Percentiles rank a stretch among this genome's conserved stretches.
Evolutionary conservation across 2,888 invertebrate species (phyloP).

Genomic region (Amblyjoppa fuscipennis): DNA sequence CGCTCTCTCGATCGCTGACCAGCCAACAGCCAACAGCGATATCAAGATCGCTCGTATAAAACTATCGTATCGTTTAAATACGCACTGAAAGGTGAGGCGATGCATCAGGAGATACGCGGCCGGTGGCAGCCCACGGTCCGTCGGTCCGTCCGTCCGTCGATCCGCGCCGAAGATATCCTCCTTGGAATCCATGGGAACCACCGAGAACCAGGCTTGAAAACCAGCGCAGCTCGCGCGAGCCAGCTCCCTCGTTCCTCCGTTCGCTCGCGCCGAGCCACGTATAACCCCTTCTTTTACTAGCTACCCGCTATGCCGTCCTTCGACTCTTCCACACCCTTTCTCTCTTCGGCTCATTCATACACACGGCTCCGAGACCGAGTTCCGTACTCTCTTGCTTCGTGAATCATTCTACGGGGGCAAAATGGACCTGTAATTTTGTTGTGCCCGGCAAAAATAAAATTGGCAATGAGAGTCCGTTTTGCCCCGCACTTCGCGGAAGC

Average conservation of each 20-base stretch:
- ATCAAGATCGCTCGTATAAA: conserved; percentile 85
- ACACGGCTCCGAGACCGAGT: conserved; percentile 33
- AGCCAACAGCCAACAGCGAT: conserved; percentile 71
- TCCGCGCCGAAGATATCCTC: conserved; percentile 84
- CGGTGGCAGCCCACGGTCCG: conserved; percentile 83
- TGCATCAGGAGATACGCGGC: conserved; percentile 85
- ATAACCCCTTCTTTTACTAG: conserved; percentile 64
- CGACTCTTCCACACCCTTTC: conserved; percentile 53
- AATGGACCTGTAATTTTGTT: no score
- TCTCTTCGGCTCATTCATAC: conserved; percentile 55
- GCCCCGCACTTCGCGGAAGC: no score
- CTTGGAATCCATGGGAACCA: conserved; percentile 85
- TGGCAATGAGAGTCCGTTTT: no score
- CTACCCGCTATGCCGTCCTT: conserved; percentile 61
- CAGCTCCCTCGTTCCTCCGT: conserved; percentile 4
- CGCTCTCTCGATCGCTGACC: conserved; percentile 69
- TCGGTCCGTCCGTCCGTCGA: conserved; percentile 81
- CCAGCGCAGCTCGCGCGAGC: conserved; percentile 64
- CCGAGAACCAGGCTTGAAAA: conserved; percentile 81
- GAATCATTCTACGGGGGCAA: conserved; percentile 9
- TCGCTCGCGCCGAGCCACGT: conserved; percentile 56
- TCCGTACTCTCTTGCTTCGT: conserved; percentile 57
- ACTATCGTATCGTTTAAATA: conserved; percentile 86
- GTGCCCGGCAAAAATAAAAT: no score
- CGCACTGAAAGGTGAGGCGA: conserved; percentile 86